phyloP scores from a whole-genome alignment of 2,113 vertebrate species.

The Chaenogobius annularis region DNA sequence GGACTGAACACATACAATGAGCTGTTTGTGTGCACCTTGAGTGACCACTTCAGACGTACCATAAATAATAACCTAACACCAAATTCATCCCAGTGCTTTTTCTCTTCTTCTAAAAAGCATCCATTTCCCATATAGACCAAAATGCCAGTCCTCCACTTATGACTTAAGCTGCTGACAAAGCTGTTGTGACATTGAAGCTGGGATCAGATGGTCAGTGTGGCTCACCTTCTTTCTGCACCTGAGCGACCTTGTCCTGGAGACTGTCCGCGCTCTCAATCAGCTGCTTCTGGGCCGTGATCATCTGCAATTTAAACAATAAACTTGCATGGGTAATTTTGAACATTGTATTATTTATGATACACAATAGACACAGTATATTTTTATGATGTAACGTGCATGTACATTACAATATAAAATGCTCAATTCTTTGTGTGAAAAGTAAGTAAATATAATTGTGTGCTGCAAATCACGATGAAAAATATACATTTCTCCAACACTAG shows the following conservation, averaged over 20 bases:
- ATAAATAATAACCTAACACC: not conserved
- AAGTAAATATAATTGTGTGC: too few species aligned
- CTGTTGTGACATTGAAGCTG: not conserved
- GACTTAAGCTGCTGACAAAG: conserved; percentile 1
- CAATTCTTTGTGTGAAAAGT: too few species aligned
- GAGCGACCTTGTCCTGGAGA: conserved; percentile 88
- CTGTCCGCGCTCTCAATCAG: conserved; percentile 89
- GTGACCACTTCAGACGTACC: not conserved
- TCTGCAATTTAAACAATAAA: conserved; percentile 72
- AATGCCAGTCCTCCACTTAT: not conserved
- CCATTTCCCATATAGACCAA: not conserved
- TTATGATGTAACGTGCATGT: too few species aligned
- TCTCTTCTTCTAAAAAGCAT: not conserved
- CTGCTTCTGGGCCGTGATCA: conserved; percentile 90
- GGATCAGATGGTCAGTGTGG: not conserved
- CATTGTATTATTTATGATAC: too few species aligned
- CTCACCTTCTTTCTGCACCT: conserved; percentile 88
- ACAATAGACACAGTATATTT: too few species aligned
- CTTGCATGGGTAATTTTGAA: not conserved
- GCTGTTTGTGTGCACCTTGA: not conserved
- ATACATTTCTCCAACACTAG: too few species aligned
- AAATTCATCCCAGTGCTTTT: not conserved
- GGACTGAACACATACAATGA: not conserved
- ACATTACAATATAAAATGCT: too few species aligned
- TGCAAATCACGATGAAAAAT: too few species aligned